Percentiles rank a stretch among this genome's conserved stretches.
These are phyloP conservation scores for Aphaenogaster rudis DNA, from an alignment of 1,140 invertebrate species.

Conservation along the genomic window DNA sequence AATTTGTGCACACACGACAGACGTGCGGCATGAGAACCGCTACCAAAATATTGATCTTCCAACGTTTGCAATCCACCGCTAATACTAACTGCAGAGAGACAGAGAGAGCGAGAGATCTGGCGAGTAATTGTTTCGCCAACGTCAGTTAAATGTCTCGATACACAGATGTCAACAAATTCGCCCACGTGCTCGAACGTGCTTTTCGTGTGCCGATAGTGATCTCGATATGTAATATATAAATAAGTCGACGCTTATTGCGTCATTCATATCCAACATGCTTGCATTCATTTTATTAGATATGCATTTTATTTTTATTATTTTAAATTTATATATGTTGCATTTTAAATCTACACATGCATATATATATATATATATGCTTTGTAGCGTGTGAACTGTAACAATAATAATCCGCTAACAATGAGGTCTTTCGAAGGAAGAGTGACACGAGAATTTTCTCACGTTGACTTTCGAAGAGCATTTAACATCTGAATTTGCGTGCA, in stretches of 20 bases:
- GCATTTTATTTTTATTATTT: neutral
- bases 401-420: neutral
- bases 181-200: slow-evolving; percentile 40
- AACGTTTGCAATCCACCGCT: slow-evolving; percentile 50
- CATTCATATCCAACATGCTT: neutral
- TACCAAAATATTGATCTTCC: slow-evolving; percentile 62
- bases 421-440: neutral
- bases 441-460: slow-evolving; percentile 45
- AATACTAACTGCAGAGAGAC: slow-evolving; percentile 45
- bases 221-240: neutral
- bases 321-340: neutral
- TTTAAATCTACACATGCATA: neutral
- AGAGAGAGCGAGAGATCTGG: slow-evolving; percentile 19
- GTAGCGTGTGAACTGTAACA: slow-evolving; percentile 9
- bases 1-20: slow-evolving; percentile 24
- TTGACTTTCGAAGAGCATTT: slow-evolving; percentile 31
- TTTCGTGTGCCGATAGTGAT: slow-evolving; percentile 8
- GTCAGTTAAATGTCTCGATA: slow-evolving; percentile 52
- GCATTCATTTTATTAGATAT: neutral
- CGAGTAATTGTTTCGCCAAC: slow-evolving; percentile 46
- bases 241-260: slow-evolving; percentile 11
- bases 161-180: slow-evolving; percentile 55
- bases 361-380: neutral
- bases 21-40: slow-evolving; percentile 54
- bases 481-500: slow-evolving; percentile 23